Percentiles rank a stretch among this genome's conserved stretches.
These are phyloP conservation scores for Falco berigora DNA, from an alignment of 2,797 vertebrate species.

Conservation along the genomic window DNA sequence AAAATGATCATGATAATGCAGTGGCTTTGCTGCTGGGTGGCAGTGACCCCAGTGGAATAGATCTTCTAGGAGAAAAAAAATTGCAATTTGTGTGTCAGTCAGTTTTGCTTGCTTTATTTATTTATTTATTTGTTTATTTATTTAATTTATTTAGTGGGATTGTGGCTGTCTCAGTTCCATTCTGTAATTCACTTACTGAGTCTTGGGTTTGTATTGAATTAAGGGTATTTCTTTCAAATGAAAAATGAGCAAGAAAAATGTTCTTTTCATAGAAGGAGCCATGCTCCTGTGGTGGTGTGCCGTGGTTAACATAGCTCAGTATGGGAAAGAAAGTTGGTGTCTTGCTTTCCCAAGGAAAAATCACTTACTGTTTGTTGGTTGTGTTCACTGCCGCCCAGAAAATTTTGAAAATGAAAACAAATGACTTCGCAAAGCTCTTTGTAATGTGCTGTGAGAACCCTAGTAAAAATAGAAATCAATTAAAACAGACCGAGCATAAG, in stretches of 20 bases:
- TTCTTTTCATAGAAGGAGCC: neutral
- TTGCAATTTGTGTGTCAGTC: neutral
- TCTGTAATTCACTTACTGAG: neutral
- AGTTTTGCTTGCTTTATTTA: neutral
- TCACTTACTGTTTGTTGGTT: neutral
- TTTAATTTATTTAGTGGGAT: neutral
- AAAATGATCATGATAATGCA: neutral
- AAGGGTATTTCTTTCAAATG: neutral
- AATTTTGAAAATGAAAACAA: conserved; percentile 22
- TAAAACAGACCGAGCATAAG: neutral
- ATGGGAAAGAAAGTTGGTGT: neutral
- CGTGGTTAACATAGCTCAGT: neutral
- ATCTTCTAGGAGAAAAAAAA: neutral
- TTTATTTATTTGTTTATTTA: neutral
- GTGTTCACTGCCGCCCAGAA: neutral
- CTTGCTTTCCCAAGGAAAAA: neutral
- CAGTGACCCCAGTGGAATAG: neutral
- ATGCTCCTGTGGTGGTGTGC: neutral
- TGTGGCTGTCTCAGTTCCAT: neutral
- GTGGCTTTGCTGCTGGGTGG: neutral
- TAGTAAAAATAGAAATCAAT: neutral
- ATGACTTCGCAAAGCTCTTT: neutral
- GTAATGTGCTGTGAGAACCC: neutral
- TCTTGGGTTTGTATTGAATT: neutral
- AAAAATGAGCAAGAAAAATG: neutral